phyloP scores from a whole-genome alignment of 2,888 invertebrate genomes.

The Syrista parreyssii region DNA sequence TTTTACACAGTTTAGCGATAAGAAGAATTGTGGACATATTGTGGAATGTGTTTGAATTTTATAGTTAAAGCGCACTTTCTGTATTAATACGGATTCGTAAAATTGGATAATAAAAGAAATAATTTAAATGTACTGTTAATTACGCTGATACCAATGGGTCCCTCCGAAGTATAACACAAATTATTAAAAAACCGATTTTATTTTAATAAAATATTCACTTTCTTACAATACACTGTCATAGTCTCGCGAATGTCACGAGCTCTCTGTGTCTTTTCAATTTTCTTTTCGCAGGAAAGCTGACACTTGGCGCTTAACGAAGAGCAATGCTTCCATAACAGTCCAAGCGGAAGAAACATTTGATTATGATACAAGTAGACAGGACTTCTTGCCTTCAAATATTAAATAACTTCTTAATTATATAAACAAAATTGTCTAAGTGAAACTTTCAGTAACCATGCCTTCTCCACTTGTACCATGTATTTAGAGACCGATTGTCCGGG shows the following conservation, averaged over 20 bases:
- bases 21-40: background rate
- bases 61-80: constrained; percentile 19
- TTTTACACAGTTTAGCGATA: background rate
- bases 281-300: background rate
- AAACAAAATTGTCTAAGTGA: background rate
- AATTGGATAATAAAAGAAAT: constrained; percentile 27
- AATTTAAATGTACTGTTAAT: constrained; percentile 19
- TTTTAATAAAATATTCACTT: constrained; percentile 22
- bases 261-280: background rate
- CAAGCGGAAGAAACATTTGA: background rate
- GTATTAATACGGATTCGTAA: constrained; percentile 26
- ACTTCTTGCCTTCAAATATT: background rate
- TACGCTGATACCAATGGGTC: background rate
- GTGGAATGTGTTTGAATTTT: background rate
- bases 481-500: background rate
- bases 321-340: background rate
- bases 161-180: background rate
- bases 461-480: background rate
- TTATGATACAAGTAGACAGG: background rate
- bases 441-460: background rate
- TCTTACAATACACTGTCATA: constrained; percentile 1
- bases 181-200: constrained; percentile 18
- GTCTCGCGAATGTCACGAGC: background rate
- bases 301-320: background rate
- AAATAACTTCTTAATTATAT: background rate